Evolutionary conservation across 2,888 invertebrate genomes (phyloP), one percentile per base, ranked within the genome.

Genomic region (Tortrix viridana): DNA sequence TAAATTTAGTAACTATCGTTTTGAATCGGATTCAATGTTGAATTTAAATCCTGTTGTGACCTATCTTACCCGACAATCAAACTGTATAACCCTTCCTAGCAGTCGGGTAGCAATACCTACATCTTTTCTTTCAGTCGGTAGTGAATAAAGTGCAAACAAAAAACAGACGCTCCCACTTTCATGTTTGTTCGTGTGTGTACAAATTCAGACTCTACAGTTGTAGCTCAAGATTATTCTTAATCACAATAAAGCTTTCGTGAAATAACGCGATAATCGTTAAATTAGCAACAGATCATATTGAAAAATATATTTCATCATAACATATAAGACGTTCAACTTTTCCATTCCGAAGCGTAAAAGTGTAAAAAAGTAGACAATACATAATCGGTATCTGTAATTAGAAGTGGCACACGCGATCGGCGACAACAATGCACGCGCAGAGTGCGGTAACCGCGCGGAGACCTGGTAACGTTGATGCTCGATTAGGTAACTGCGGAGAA

Each of bases 271-370:
- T 60, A 57, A 65, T 60, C 61, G 69, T 68, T 69, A 69, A 38
- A 38, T n/a, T 38, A 6, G 41, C 78, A 74, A 79, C 77, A 80
- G 81, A 79, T 47, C 47, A 20, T 52, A 60, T 67, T 70, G 59
- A 60, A 67, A 65, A 74, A 77, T 76, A 47, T 73, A 78, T 82
- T 79, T 82, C 81, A 76, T 85, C 77, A 84, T 81, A 77, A 74
- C 76, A 79, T 79, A 74, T 77, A 75, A 85, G 79, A 80, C 84
- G 74, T 83, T 85, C 85, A 84, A 86, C 87, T 87, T 86, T 88
- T 88, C 85, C 84, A 86, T 85, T 86, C 79, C 80, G 77, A 79
- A 74, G 82, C 81, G 78, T 79, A 79, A 77, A 81, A 77, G 77
- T 78, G 80, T 81, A 85, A 86, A 86, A 85, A 82, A 80, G 68